Conservation (phyloP, 2,113 vertebrate species). For the Dromaius novaehollandiae region DNA sequence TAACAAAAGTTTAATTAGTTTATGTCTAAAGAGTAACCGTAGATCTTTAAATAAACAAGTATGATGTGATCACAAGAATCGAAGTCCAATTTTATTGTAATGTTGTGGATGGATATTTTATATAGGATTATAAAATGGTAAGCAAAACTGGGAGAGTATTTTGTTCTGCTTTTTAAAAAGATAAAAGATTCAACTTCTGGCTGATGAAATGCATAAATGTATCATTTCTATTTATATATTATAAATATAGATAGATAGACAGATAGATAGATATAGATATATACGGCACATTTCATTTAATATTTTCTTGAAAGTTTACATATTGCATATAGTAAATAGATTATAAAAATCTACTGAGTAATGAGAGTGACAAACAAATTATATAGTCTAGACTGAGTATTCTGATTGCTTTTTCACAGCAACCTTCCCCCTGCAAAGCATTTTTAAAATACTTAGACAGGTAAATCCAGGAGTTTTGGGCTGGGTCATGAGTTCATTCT, state of each 20-base stretch:
- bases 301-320: not conserved
- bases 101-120: not conserved
- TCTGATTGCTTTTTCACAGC: not conserved
- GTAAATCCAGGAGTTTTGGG: not conserved
- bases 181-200: not conserved
- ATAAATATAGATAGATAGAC: too few relatives aligned
- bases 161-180: not conserved
- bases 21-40: conserved; percentile 1
- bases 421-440: not conserved
- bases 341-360: not conserved
- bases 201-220: not conserved
- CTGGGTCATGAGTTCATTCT: not conserved
- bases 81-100: conserved; percentile 12
- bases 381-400: not conserved
- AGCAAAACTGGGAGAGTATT: not conserved
- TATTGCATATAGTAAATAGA: not conserved
- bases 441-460: not conserved
- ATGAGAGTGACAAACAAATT: not conserved
- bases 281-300: not conserved
- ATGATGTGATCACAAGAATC: not conserved
- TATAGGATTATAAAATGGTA: not conserved
- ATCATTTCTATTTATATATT: not conserved
- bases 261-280: not conserved
- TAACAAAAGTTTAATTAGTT: conserved; percentile 25
- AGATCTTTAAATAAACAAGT: conserved; percentile 50